phyloP scores from a whole-genome alignment of 2,113 vertebrate genomes.

The Tor tambroides region DNA sequence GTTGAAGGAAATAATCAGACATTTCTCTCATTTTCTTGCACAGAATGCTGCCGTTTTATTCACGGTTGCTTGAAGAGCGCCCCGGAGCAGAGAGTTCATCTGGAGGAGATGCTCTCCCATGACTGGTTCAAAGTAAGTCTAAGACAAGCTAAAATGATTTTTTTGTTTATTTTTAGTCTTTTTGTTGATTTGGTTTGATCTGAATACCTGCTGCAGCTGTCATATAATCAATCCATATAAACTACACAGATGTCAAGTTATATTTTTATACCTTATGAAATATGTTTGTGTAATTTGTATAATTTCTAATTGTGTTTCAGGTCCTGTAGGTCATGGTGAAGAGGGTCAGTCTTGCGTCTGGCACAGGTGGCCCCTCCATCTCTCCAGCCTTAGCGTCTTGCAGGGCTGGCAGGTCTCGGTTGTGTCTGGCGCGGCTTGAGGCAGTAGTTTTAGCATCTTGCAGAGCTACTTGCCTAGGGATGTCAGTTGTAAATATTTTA shows the following conservation, averaged over 20 bases:
- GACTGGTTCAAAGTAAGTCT: not conserved
- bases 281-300: not conserved
- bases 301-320: not conserved
- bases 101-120: not conserved
- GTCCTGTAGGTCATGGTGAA: not conserved
- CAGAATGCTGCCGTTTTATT: not conserved
- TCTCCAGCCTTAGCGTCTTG: too few species aligned
- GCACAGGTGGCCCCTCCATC: not conserved
- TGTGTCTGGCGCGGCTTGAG: too few species aligned
- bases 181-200: not conserved
- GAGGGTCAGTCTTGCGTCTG: not conserved
- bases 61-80: not conserved
- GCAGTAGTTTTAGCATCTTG: not conserved
- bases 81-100: not conserved
- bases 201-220: too few species aligned
- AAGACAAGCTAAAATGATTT: too few species aligned
- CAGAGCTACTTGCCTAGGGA: too few species aligned
- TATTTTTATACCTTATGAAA: not conserved
- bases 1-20: not conserved
- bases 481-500: too few species aligned
- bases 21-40: not conserved
- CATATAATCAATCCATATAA: too few species aligned
- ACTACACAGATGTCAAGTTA: not conserved
- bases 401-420: too few species aligned
- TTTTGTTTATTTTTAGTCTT: not conserved